Percentiles rank a stretch among this genome's conserved stretches.
These are phyloP conservation scores for Ypsolopha scabrella DNA, from an alignment of 2,888 invertebrate genomes.

Conservation along the genomic window DNA sequence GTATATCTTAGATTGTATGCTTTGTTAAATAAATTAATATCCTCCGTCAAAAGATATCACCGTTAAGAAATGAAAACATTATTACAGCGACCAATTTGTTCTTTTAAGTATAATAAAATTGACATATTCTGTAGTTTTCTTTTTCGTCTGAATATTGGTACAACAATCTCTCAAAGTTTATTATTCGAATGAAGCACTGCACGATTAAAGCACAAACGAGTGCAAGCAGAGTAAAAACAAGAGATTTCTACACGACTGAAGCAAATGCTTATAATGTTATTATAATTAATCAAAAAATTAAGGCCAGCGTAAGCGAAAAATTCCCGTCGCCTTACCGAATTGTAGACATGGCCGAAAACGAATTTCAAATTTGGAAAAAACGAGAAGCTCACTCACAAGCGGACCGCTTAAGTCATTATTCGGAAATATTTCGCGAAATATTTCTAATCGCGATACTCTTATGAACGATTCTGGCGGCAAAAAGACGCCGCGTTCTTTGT, in stretches of 20 bases:
- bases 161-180: too few species aligned
- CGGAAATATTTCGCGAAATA: slow-evolving; percentile 30
- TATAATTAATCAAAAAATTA: background rate
- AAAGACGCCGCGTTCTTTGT: slow-evolving; percentile 54
- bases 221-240: too few species aligned
- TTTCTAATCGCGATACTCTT: slow-evolving; percentile 55
- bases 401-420: slow-evolving; percentile 43
- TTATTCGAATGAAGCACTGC: too few species aligned
- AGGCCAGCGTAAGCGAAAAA: background rate
- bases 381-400: slow-evolving; percentile 18
- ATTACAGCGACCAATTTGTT: too few species aligned
- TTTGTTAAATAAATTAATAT: too few species aligned
- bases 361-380: background rate
- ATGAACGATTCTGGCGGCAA: slow-evolving; percentile 42
- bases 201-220: too few species aligned
- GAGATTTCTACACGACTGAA: background rate
- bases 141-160: too few species aligned
- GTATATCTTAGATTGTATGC: too few species aligned
- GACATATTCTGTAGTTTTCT: too few species aligned
- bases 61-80: too few species aligned
- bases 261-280: background rate
- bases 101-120: too few species aligned
- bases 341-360: background rate
- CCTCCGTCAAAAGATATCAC: too few species aligned
- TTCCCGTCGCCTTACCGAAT: background rate